Evolutionary conservation across 1,140 invertebrate genomes (phyloP).

Genomic region (Bombus confusus): DNA sequence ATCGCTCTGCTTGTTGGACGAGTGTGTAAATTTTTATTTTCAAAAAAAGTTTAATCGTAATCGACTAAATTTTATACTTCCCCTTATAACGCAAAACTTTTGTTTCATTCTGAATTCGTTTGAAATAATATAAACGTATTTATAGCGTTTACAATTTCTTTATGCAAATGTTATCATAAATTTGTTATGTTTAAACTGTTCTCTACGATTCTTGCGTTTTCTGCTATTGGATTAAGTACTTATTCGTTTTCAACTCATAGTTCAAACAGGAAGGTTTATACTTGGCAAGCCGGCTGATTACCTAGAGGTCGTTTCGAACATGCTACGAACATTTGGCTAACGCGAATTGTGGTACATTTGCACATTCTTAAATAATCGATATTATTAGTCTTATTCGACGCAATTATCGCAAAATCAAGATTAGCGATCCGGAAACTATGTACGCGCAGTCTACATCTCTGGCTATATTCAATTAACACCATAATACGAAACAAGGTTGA

Average conservation of each 20-base stretch:
- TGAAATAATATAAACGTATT: too few species aligned
- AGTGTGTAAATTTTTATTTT: neutral
- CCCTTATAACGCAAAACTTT: too few species aligned
- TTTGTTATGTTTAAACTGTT: too few species aligned
- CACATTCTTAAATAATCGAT: neutral
- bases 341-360: neutral
- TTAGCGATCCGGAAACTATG: neutral
- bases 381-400: neutral
- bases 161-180: too few species aligned
- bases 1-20: neutral
- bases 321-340: neutral
- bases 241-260: neutral
- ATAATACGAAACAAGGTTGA: neutral
- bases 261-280: too few species aligned
- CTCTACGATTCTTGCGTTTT: too few species aligned
- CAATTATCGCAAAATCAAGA: neutral
- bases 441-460: neutral
- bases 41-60: neutral
- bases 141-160: too few species aligned
- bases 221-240: neutral
- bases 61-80: neutral
- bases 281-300: neutral
- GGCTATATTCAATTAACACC: neutral
- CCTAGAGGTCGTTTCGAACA: neutral
- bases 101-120: too few species aligned